Evolutionary conservation across 2,797 vertebrate genomes (phyloP), one percentile per base, ranked within the genome.

Genomic region (Sparus aurata): DNA sequence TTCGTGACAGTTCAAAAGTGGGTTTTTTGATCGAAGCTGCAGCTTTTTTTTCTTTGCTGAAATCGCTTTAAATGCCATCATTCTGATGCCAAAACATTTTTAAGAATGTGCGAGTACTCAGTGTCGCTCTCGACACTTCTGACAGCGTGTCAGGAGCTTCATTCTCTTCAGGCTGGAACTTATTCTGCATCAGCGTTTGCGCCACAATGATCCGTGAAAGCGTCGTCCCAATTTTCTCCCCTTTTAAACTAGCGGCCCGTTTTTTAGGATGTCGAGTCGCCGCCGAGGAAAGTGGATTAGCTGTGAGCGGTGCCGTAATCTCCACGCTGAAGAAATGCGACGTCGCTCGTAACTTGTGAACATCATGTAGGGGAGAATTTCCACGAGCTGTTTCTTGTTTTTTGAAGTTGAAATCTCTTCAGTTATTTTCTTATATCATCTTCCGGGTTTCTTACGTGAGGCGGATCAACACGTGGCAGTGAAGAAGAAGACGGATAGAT

Each of bases 1-100:
- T 46, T 49, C 46, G 8, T 57, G 23, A 18, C 46, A 2, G 41
- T 34, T 66, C 22, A 55, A 38, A 76, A 57, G 59, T 58, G 38
- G 12, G 4, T 69, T 73, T 72, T 38, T 75, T 18, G 46, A 54
- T 25, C 13, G 7, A 55, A 62, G 30, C 30, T n/a, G 43, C 43
- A n/a, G 52, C 27, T 1, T 13, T 8, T 22, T 47, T 59, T 12
- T 15, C 47, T 20, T 17, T 17, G 12, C 62, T 60, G 43, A 61
- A 66, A 65, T 11, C 1, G 12, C 43, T 55, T 50, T 62, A 58
- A 77, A 75, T 23, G 43, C 1, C 25, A 1, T 61, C 2, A 16
- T 43, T 69, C 60, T 69, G 3, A 18, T 49, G 52, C 61, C 45
- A 30, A 23, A 59, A 61, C n/a, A 10, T 38, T n/a, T n/a, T n/a